phyloP scores from a whole-genome alignment of 1,140 invertebrate species.

The Drosophila nikananu region DNA sequence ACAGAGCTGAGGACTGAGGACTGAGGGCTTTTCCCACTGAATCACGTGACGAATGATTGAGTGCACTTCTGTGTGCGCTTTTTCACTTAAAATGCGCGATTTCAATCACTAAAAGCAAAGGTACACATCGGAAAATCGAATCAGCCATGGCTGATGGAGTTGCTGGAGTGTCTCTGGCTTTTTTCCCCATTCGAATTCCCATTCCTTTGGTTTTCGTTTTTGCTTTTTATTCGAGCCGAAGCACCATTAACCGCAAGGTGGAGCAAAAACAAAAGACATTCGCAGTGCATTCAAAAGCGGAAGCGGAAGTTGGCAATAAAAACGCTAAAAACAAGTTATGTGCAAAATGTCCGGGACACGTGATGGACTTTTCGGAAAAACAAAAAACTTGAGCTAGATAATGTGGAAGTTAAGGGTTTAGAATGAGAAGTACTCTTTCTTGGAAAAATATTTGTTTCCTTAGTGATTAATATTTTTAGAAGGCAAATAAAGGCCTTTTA shows the following conservation, averaged over 20 bases:
- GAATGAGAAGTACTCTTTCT: neutral
- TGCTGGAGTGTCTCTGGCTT: constrained; percentile 25
- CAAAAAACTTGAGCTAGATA: constrained; percentile 7
- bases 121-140: constrained; percentile 67
- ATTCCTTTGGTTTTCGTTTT: neutral
- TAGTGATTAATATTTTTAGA: neutral
- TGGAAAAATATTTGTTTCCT: neutral
- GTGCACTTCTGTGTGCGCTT: constrained; percentile 80
- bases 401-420: neutral
- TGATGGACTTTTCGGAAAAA: constrained; percentile 53
- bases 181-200: neutral
- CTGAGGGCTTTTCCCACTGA: constrained; percentile 21
- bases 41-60: constrained; percentile 82
- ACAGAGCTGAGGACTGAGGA: neutral
- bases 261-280: constrained; percentile 55
- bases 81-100: constrained; percentile 83
- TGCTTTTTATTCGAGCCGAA: constrained; percentile 15
- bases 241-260: constrained; percentile 65
- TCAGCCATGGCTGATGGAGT: constrained; percentile 53
- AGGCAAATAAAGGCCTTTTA: neutral
- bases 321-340: constrained; percentile 81
- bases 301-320: constrained; percentile 78
- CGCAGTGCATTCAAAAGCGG: constrained; percentile 31
- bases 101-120: constrained; percentile 84
- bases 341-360: constrained; percentile 75